Conservation (phyloP, 2,797 vertebrate genomes). For the Urophycis tenuis region DNA sequence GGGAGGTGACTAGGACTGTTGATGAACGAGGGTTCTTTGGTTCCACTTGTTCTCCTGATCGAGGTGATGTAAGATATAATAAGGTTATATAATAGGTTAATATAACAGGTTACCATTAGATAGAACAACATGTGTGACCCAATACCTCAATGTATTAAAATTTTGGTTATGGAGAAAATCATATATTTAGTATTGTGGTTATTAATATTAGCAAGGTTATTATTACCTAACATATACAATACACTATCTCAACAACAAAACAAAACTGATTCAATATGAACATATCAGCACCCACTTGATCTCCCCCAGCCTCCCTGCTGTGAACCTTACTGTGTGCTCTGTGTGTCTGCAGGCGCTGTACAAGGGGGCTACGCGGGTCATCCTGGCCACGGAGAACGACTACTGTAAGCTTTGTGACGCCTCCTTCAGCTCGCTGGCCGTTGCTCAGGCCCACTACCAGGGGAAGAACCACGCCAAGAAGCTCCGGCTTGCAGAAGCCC, state of each 20-base stretch:
- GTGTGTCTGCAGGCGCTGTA: slow-evolving; percentile 67
- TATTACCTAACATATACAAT: not conserved
- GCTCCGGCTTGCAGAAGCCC: slow-evolving; percentile 87
- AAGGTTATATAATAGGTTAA: no score
- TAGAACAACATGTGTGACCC: not conserved
- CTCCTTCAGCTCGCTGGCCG: slow-evolving; percentile 92
- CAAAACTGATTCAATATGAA: not conserved
- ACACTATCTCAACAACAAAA: not conserved
- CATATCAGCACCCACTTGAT: not conserved
- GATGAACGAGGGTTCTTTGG: not conserved
- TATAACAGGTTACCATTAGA: not conserved
- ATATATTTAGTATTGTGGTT: not conserved
- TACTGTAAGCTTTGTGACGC: slow-evolving; percentile 98
- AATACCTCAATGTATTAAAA: not conserved
- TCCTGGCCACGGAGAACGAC: slow-evolving; percentile 96
- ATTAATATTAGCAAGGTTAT: not conserved
- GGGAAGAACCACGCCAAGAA: slow-evolving; percentile 97
- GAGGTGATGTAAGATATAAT: no score
- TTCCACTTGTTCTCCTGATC: no score
- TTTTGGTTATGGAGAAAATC: not conserved
- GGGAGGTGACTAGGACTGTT: not conserved
- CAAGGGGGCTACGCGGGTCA: slow-evolving; percentile 86
- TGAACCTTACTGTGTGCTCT: not conserved
- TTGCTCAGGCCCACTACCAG: slow-evolving; percentile 96
- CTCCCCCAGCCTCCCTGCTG: not conserved